Percentiles rank a stretch among this genome's conserved stretches.
Evolutionary conservation across 2,888 invertebrate species (phyloP).

Genomic region (Mesorhabditis spiculigera): DNA sequence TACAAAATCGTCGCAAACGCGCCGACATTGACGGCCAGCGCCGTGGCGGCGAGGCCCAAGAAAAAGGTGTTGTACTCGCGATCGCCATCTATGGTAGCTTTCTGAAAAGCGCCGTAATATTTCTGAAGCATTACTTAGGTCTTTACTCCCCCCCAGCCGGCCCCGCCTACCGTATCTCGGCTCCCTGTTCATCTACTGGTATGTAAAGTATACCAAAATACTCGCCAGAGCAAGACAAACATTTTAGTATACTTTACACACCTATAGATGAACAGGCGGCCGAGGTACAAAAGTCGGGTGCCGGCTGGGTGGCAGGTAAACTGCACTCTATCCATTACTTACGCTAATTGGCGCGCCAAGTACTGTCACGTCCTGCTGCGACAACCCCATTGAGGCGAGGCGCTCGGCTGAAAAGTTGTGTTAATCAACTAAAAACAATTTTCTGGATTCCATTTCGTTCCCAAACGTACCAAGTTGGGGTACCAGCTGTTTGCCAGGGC

Average conservation of each 20-base stretch:
- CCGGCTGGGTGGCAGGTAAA: not conserved
- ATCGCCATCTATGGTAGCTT: not conserved
- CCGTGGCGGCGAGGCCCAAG: not conserved
- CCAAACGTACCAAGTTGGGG: not conserved
- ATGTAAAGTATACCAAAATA: not conserved
- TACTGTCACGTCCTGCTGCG: not conserved
- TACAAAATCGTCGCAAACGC: conserved; percentile 2
- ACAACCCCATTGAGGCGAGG: not conserved
- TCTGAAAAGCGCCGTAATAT: not conserved
- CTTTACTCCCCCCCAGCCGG: no score
- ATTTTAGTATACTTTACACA: no score
- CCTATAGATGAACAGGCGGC: no score
- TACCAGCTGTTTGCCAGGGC: not conserved
- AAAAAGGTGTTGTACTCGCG: conserved; percentile 4
- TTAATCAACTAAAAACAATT: not conserved
- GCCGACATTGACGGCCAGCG: not conserved
- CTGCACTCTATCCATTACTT: not conserved
- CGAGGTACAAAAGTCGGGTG: no score
- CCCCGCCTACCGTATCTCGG: no score
- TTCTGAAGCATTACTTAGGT: not conserved
- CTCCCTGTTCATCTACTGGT: no score
- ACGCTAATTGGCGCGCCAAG: not conserved
- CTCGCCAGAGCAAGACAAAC: no score
- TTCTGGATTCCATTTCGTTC: not conserved
- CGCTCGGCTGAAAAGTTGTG: not conserved